phyloP scores from a whole-genome alignment of 2,888 invertebrate species.

The Chesias legatella region DNA sequence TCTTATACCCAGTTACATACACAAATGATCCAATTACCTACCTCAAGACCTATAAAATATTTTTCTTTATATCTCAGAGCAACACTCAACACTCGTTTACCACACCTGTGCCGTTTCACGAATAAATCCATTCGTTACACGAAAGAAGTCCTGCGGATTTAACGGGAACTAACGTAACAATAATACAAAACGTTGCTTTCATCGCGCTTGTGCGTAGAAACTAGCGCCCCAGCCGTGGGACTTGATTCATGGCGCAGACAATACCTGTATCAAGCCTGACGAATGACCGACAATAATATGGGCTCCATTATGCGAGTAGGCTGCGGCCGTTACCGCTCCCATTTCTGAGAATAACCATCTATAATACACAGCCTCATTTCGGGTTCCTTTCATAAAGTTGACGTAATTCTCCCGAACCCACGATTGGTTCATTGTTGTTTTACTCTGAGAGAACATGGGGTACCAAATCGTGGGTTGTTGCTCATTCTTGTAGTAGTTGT shows the following conservation, averaged over 20 bases:
- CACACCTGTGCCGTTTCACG: slow-evolving; percentile 8
- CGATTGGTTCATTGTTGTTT: slow-evolving; percentile 29
- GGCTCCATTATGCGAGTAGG: slow-evolving; percentile 63
- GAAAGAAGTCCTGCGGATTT: no score
- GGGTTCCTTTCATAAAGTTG: slow-evolving; percentile 46
- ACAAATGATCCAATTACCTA: no score
- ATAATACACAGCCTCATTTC: slow-evolving; percentile 48
- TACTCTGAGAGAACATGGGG: slow-evolving; percentile 50
- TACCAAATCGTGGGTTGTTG: slow-evolving; percentile 48
- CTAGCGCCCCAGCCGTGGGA: no score
- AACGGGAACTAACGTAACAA: no score
- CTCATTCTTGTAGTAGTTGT: slow-evolving; percentile 46
- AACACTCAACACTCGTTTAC: slow-evolving; percentile 6
- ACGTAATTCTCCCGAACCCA: slow-evolving; percentile 53
- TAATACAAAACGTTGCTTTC: no score
- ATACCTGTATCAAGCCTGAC: slow-evolving; percentile 75
- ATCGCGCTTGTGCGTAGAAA: no score
- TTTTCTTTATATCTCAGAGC: not conserved
- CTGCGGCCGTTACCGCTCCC: slow-evolving; percentile 56
- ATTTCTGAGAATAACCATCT: slow-evolving; percentile 57
- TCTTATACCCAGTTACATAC: no score
- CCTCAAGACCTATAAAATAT: no score
- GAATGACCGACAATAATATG: slow-evolving; percentile 68
- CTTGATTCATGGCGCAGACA: no score
- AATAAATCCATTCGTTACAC: slow-evolving; percentile 2